These are phyloP conservation scores for Procavia capensis DNA, from an alignment of 2,113 vertebrate genomes.

Conservation along the genomic window DNA sequence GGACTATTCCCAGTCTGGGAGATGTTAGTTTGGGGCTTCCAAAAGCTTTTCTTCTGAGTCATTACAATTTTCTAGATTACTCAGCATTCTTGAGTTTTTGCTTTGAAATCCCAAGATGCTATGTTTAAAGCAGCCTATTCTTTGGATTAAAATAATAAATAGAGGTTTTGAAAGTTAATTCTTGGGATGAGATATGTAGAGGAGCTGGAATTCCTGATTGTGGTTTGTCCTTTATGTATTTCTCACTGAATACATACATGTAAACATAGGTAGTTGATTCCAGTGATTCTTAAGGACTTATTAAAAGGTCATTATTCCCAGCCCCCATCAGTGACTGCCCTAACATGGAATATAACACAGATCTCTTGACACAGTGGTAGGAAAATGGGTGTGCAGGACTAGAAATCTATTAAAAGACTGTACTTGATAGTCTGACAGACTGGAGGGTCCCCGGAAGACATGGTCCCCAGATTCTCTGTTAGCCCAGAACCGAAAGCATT, in stretches of 20 bases:
- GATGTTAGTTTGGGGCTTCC: background rate
- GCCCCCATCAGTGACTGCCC: too few relatives aligned
- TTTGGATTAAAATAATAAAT: background rate
- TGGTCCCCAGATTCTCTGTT: too few relatives aligned
- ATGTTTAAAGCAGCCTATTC: conserved; percentile 4
- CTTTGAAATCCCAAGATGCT: background rate
- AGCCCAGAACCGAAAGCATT: too few relatives aligned
- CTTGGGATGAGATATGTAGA: background rate
- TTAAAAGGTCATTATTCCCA: background rate
- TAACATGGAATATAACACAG: too few relatives aligned
- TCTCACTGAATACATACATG: background rate
- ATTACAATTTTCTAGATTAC: background rate
- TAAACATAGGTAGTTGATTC: background rate
- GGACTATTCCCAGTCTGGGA: background rate
- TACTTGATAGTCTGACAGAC: too few relatives aligned
- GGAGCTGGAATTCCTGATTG: background rate
- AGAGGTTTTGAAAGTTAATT: background rate
- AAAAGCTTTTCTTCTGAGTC: conserved; percentile 21
- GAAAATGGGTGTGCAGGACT: too few relatives aligned
- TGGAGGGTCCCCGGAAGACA: too few relatives aligned
- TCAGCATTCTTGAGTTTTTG: conserved; percentile 31
- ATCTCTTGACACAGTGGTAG: too few relatives aligned
- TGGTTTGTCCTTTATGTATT: background rate
- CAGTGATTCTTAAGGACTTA: conserved; percentile 19
- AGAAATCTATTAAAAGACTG: too few relatives aligned